A percentile compares a stretch with the other conserved stretches of the same genome.
phyloP scores from a whole-genome alignment of 2,797 vertebrate species.

The Anableps anableps region DNA sequence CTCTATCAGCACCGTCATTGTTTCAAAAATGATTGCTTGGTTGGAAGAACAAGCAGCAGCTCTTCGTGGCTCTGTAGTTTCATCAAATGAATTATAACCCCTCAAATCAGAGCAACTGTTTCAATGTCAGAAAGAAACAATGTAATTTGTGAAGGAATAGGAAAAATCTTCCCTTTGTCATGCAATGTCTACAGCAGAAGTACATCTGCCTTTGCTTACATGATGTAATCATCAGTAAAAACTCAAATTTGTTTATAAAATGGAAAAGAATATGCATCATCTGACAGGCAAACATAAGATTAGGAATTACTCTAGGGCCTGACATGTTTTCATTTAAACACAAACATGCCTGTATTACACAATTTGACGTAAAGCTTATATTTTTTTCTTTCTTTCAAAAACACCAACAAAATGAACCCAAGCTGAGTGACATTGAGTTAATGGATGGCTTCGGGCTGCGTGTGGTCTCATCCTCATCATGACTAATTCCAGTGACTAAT shows the following conservation, averaged over 20 bases:
- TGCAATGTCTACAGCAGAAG: slow-evolving; percentile 6
- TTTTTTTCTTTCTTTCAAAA: not conserved
- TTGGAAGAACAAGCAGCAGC: slow-evolving; percentile 18
- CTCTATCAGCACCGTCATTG: slow-evolving; percentile 23
- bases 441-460: slow-evolving; percentile 52
- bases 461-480: slow-evolving; percentile 52
- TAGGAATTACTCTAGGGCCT: slow-evolving; percentile 8
- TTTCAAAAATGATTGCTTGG: slow-evolving; percentile 26
- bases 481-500: slow-evolving; percentile 76
- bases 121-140: slow-evolving; percentile 44
- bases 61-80: slow-evolving; percentile 13
- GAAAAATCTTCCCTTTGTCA: slow-evolving; percentile 10
- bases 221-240: slow-evolving; percentile 40
- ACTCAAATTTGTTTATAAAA: slow-evolving; percentile 18
- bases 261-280: not conserved
- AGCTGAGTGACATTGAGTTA: slow-evolving; percentile 49
- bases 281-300: slow-evolving; percentile 20
- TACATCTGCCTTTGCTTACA: not conserved
- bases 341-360: slow-evolving; percentile 9
- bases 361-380: slow-evolving; percentile 32
- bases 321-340: slow-evolving; percentile 16
- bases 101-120: slow-evolving; percentile 55
- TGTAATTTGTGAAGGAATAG: slow-evolving; percentile 29
- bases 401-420: slow-evolving; percentile 32
- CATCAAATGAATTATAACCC: slow-evolving; percentile 36